Evolutionary conservation across 1,140 invertebrate genomes (phyloP), one percentile per base, ranked within the genome.

Genomic region (Aphaenogaster floridana): DNA sequence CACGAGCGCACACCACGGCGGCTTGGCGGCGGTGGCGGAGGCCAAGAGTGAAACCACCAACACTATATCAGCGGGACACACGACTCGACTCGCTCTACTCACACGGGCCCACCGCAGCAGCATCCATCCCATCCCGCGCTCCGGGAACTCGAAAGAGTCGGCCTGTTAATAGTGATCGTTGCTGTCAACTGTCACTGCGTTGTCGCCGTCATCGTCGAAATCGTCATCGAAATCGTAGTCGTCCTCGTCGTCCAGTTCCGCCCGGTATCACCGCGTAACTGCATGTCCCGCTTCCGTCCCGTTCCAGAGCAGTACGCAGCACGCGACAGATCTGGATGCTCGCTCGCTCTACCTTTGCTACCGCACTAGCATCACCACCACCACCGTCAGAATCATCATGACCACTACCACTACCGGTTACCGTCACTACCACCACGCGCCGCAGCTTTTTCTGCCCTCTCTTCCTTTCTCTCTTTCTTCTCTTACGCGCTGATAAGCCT

Each of bases 1-100:
- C 83, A 78, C 72, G 50, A 86, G 89, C 78, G 71, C 59, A 77
- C 86, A 83, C 61, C 87, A 86, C 48, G 64, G 68, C 74, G 59
- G 86, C 88, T 77, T 71, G 80, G 77, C 78, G 72, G 54, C 66
- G 54, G 81, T 59, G 78, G 85, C 76, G 83, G 90, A 91, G 81
- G 89, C 88, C 89, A 92, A 93, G 92, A 93, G 93, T 93, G 92
- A 93, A 93, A 93, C 92, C 89, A 93, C 68, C 80, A 74, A 83
- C 80, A 83, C 80, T 74, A 91, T 90, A 93, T 86, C 85, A 92
- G 52, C 77, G 77, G 52, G 79, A 72, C 66, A 59, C 39, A 83
- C 86, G 87, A 86, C 90, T 92, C 91, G 90, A 86, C 92, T 91
- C 80, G 86, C 68, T 84, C 69, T 92, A 89, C 91, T 91, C 89